Base-by-base conservation (phyloP, 2,888 invertebrate genomes). In the Isoperla grammatica region DNA sequence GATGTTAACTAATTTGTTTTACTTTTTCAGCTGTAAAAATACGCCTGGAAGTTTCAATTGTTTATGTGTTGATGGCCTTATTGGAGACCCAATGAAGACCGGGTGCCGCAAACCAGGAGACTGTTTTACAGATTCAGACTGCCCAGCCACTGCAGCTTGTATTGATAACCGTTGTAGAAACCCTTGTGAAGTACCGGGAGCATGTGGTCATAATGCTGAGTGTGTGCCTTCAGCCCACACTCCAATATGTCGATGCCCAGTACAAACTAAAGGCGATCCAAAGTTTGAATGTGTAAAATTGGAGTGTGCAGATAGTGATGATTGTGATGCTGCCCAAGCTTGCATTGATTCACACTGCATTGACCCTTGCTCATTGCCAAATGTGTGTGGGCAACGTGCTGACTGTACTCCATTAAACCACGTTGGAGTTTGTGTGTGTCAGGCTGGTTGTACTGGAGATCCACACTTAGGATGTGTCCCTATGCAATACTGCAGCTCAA, bases 31-130 rank as follows among this genome's bases (percentile, higher is more conserved):
- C 17, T 93, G 94, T 69, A 78, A 85, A 66, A 94, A 94, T 69
- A 81, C 79, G 37, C 84, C 84, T 20, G 94, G 95, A 20, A 86
- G 87, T 15, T 93, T 82, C 71, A 77, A 78, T 13, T 95, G 95
- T 67, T 76, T 79, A 42, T 95, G 94, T 69, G 81, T 84, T 0
- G 85, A 87, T 68, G 90, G 90, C 57, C 79, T 90, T 19, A 82
- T 94, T 56, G 88, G 91, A 22, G 93, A 93, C 76, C 83, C 86
- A 6, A 76, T 80, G 29, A 79, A 81, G 59, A 80, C 81, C 0
- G 91, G 88, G 35, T 94, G 94, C 69, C 83, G 86, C 65, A 82
- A 84, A 71, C 90, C 93, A 1, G 92, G 90, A 50, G 90, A 90
- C 71, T 94, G 93, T 68, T 81, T 84, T 64, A 81, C 85, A 2